Conservation (phyloP, 2,888 invertebrate species). For the Sphaeridia pumilis region DNA sequence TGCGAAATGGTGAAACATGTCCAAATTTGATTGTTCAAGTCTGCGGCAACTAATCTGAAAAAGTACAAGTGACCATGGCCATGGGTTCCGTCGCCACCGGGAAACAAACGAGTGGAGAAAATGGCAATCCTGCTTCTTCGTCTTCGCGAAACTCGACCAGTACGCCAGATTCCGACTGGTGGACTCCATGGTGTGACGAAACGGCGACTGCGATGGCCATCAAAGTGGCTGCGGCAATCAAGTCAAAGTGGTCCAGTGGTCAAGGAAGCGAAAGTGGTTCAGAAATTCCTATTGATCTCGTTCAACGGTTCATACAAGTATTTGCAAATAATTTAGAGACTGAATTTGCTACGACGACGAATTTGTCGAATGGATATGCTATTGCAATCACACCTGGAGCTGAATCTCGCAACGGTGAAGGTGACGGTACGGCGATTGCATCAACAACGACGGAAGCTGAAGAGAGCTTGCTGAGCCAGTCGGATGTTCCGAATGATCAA, state of each 20-base stretch:
- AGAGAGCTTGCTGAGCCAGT: not conserved
- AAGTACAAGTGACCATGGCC: not conserved
- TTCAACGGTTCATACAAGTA: slow-evolving; percentile 30
- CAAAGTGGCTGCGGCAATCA: slow-evolving; percentile 2
- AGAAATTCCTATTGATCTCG: slow-evolving; percentile 24
- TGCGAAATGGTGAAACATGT: no score
- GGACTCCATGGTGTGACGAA: slow-evolving; percentile 9
- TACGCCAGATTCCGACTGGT: not conserved
- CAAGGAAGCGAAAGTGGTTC: slow-evolving; percentile 9
- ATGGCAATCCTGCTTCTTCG: not conserved
- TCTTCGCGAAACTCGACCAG: not conserved
- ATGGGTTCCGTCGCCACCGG: not conserved
- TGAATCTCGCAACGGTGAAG: not conserved
- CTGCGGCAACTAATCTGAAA: no score
- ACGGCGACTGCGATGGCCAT: not conserved
- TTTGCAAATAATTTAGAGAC: slow-evolving; percentile 29
- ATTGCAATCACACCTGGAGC: not conserved
- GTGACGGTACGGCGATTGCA: not conserved
- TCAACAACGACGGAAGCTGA: not conserved
- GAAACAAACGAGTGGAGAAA: not conserved
- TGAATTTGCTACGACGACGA: no score
- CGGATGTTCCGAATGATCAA: not conserved
- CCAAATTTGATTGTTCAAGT: no score
- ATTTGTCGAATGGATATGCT: no score
- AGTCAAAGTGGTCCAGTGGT: not conserved